Evolutionary conservation across 2,797 vertebrate genomes (phyloP).

Genomic region (Meriones psammophilus): DNA sequence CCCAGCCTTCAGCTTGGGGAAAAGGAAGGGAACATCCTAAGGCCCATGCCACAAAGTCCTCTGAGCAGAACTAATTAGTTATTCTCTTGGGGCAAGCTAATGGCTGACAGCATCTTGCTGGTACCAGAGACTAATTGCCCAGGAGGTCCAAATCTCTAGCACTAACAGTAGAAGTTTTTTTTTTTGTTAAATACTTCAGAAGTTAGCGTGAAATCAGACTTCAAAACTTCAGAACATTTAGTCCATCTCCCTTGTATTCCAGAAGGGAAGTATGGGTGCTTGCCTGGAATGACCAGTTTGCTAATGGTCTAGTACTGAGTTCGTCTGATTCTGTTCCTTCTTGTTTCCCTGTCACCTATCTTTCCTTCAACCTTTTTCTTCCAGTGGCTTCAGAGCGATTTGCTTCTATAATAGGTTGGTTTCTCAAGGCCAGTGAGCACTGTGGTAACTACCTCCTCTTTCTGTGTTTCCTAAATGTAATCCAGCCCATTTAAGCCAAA

Average conservation of each 20-base stretch:
- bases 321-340: background rate
- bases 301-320: background rate
- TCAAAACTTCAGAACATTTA: background rate
- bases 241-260: background rate
- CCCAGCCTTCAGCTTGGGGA: background rate
- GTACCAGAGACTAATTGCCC: conserved; percentile 8
- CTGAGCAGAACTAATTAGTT: background rate
- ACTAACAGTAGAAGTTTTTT: background rate
- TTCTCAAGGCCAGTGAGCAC: background rate
- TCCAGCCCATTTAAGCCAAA: background rate
- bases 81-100: background rate
- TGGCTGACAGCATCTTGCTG: background rate
- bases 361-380: background rate
- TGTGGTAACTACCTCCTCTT: background rate
- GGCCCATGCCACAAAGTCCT: background rate
- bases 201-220: conserved; percentile 6
- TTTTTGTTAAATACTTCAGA: conserved; percentile 33
- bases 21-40: background rate
- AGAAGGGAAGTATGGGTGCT: conserved; percentile 24
- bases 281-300: background rate
- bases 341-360: background rate
- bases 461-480: conserved; percentile 49
- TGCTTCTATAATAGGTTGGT: background rate
- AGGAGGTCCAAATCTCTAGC: conserved; percentile 30
- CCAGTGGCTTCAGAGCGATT: background rate